Evolutionary conservation across 2,797 vertebrate genomes (phyloP).

Genomic region (Phoeniculus purpureus): DNA sequence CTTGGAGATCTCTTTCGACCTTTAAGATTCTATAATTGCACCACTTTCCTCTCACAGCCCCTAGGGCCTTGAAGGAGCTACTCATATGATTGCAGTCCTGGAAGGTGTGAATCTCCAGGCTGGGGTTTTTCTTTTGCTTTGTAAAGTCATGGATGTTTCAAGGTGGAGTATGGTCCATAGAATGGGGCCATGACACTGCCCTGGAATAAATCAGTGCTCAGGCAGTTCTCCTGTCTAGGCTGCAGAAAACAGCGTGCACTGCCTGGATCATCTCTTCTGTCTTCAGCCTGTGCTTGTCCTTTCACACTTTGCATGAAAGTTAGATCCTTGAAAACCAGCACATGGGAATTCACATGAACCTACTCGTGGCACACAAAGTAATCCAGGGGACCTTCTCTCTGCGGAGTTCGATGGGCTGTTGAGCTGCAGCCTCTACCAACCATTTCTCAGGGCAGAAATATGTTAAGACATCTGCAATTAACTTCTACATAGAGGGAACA

Average conservation of each 20-base stretch:
- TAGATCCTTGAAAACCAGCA: background rate
- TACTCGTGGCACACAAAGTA: background rate
- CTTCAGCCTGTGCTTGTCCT: background rate
- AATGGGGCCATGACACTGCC: background rate
- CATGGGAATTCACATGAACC: background rate
- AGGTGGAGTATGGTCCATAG: background rate
- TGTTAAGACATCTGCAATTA: rapidly evolving
- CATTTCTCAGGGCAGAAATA: background rate
- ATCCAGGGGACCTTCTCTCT: too few species aligned
- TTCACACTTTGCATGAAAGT: rapidly evolving
- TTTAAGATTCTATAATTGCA: constrained; percentile 46
- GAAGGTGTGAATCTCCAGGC: background rate
- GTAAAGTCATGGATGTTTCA: background rate
- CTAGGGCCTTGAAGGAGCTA: background rate
- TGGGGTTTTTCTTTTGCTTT: background rate
- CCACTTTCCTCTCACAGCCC: background rate
- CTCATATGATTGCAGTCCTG: background rate
- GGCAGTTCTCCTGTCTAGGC: rapidly evolving
- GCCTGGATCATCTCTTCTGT: background rate
- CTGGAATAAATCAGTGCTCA: background rate
- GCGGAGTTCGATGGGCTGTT: background rate
- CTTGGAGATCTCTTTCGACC: too few species aligned
- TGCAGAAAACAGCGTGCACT: background rate
- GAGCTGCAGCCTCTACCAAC: background rate
- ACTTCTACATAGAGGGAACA: background rate